These are phyloP conservation scores for Limonius californicus DNA, from an alignment of 1,140 invertebrate genomes.

Conservation along the genomic window DNA sequence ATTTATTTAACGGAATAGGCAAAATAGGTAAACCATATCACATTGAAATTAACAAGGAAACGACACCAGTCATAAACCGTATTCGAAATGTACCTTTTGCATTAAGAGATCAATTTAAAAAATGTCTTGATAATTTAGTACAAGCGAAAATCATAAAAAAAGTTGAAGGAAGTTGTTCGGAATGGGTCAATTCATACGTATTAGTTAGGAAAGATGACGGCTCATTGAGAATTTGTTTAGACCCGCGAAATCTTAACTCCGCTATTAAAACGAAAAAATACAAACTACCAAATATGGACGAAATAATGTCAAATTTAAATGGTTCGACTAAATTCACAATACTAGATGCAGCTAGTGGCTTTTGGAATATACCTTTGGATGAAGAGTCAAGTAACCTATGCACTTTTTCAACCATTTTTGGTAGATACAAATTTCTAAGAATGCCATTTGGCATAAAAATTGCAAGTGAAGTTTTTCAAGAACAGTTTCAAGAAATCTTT, in stretches of 20 bases:
- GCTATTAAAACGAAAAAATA: slow-evolving; percentile 20
- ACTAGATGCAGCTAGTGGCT: slow-evolving; percentile 27
- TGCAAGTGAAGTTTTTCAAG: slow-evolving; percentile 39
- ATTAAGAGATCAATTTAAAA: slow-evolving; percentile 9
- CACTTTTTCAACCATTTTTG: slow-evolving; percentile 36
- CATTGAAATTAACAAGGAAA: slow-evolving; percentile 9
- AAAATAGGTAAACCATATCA: slow-evolving; percentile 21
- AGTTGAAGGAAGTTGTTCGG: slow-evolving; percentile 42
- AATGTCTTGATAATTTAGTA: neutral
- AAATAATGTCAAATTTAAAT: slow-evolving; percentile 21
- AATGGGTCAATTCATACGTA: slow-evolving; percentile 43
- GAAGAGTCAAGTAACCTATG: slow-evolving; percentile 30
- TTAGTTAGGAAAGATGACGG: slow-evolving; percentile 40
- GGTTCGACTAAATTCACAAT: slow-evolving; percentile 21
- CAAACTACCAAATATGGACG: slow-evolving; percentile 26
- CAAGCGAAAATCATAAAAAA: slow-evolving; percentile 34
- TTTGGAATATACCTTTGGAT: slow-evolving; percentile 30
- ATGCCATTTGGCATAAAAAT: slow-evolving; percentile 27
- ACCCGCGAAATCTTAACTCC: slow-evolving; percentile 38
- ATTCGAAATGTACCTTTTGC: slow-evolving; percentile 5
- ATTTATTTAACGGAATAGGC: slow-evolving; percentile 18
- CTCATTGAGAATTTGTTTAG: slow-evolving; percentile 44
- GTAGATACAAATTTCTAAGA: slow-evolving; percentile 31
- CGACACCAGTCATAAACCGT: neutral
- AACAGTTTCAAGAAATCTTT: slow-evolving; percentile 30